phyloP scores from a whole-genome alignment of 2,113 vertebrate species.

The Oenanthe melanoleuca region DNA sequence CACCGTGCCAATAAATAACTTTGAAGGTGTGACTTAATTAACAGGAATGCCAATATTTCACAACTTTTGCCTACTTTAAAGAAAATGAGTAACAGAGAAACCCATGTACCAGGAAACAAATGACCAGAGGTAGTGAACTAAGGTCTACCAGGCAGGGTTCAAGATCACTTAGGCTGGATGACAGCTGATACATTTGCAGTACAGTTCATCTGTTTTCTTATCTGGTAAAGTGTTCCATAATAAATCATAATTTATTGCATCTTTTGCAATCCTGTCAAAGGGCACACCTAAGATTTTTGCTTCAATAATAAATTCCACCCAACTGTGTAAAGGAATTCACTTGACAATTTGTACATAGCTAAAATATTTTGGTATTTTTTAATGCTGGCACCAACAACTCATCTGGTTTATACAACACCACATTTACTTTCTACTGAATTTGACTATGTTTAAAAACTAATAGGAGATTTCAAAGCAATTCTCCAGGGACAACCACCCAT shows the following conservation, averaged over 20 bases:
- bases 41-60: constrained; percentile 40
- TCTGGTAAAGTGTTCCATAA: constrained; percentile 48
- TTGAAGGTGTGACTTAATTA: constrained; percentile 58
- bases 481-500: neutral
- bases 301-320: constrained; percentile 42
- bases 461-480: neutral
- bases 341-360: constrained; percentile 1
- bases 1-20: constrained; percentile 57
- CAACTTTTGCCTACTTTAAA: constrained; percentile 28
- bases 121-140: constrained; percentile 12
- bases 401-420: neutral
- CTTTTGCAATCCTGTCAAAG: constrained; percentile 48
- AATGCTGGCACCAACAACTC: neutral
- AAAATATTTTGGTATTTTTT: constrained; percentile 35
- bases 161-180: constrained; percentile 24
- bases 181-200: constrained; percentile 5
- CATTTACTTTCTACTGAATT: neutral
- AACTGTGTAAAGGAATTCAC: constrained; percentile 29
- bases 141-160: constrained; percentile 22
- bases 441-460: neutral
- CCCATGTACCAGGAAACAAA: constrained; percentile 8
- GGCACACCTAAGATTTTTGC: constrained; percentile 51
- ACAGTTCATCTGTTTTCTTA: constrained; percentile 50
- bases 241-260: constrained; percentile 60
- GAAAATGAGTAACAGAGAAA: constrained; percentile 14